Evolutionary conservation across 2,113 vertebrate species (phyloP), one percentile per base, ranked within the genome.

Genomic region (Hippocampus guttulatus): DNA sequence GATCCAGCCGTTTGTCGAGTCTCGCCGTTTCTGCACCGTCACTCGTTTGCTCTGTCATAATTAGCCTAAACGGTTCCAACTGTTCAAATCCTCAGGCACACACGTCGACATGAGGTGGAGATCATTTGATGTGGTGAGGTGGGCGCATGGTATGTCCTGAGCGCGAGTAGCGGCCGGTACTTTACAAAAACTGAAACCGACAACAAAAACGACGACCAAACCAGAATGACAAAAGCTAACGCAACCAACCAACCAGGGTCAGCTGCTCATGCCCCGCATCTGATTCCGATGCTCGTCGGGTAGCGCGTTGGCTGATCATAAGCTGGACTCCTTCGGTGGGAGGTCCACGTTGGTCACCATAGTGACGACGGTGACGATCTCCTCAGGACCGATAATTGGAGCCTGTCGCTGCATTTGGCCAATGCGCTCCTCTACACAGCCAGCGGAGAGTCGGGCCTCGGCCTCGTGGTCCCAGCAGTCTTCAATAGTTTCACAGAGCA

Each of bases 391-490:
- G 79, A 96, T 94, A 2, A 93, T 84, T 69, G 96, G 95, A 64
- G 95, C 94, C 85, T 95, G 89, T 91, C 96, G 96, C 85, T 96
- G 96, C 97, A 99, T 98, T 85, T 98, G 95, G 75, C 95, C 93
- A 70, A 98, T 95, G 67, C 97, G 93, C 82, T 99, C 96, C 88
- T 96, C 97, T 51, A 99, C 96, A 64, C 97, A 98, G 58, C 97
- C 97, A 2, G 97, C 96, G 0, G 97, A 98, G 80, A 99, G 88
- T 73, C 97, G 90, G 11, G 97, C 97, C 86, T 99, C 97, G 0
- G 97, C 96, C 71, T 99, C 97, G 3, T 98, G 97, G 94, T 99
- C 97, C 97, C 97, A 99, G 85, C 97, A 99, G 79, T 99, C 97
- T 91, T 99, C 97, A 76, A 97, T 96, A 0, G 97, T 98, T 74